Evolutionary conservation across 2,113 vertebrate genomes (phyloP).

Genomic region (Pseudois nayaur): DNA sequence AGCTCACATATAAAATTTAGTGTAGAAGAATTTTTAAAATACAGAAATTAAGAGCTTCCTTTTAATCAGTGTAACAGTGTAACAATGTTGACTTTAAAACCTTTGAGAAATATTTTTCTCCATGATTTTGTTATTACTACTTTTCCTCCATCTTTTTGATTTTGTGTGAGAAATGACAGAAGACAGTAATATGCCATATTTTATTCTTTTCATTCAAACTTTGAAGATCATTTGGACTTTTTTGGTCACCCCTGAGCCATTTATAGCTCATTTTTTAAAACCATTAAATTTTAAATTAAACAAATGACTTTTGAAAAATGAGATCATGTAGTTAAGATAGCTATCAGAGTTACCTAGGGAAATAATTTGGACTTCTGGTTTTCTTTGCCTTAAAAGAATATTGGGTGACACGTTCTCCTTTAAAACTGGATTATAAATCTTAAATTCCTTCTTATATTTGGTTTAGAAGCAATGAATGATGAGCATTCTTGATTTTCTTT

Average conservation of each 20-base stretch:
- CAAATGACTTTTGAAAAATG: background rate
- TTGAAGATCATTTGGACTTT: background rate
- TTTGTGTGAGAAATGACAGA: background rate
- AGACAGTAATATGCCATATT: background rate
- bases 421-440: slow-evolving; percentile 34
- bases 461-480: background rate
- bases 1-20: slow-evolving; percentile 1
- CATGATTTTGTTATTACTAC: background rate
- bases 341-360: background rate
- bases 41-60: background rate
- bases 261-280: slow-evolving; percentile 1
- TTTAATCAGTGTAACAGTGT: background rate
- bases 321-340: background rate
- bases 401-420: background rate
- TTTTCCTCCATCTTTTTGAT: slow-evolving; percentile 31
- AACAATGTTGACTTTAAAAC: slow-evolving; percentile 24
- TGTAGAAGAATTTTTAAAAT: slow-evolving; percentile 12
- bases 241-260: background rate
- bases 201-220: slow-evolving; percentile 7
- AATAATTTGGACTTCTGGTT: slow-evolving; percentile 19
- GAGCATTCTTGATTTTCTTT: background rate
- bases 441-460: slow-evolving; percentile 21
- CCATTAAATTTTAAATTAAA: slow-evolving; percentile 17
- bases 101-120: slow-evolving; percentile 23
- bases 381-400: slow-evolving; percentile 34